Base-by-base conservation (phyloP, 2,888 invertebrate species). In the Tanypteryx hageni region DNA sequence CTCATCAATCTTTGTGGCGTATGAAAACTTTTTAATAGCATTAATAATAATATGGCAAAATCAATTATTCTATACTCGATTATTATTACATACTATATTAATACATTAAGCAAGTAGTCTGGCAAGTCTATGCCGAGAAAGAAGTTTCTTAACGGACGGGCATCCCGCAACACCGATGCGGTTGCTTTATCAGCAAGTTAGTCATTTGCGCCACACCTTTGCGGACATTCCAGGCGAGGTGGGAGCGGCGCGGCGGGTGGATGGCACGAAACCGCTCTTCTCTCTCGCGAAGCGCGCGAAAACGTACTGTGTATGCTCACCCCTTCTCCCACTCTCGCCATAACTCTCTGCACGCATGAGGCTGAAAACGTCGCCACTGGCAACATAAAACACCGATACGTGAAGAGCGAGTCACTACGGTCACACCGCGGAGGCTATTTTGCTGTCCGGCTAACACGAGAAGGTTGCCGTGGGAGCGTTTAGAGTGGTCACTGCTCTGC, bases 181-280 rank as follows among this genome's bases (percentile, higher is more conserved):
- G 76, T 27, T 22, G 76, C 76, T 22, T 76, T 76, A 76, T 76
- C 76, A 76, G 22, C 76, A 27, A 76, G 76, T 76, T 76, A 76
- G 76, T 76, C 76, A 76, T 76, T 76, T 76, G 27, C 64, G 44
- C 89, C 89, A 61, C 86, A 89, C 89, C 89, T 89, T 64, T 59
- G 44, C 44, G 61, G 89, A 89, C 89, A 89, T 89, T 89, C 89
- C 89, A 89, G 44, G 64, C 59, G 44, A 64, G 64, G 83, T 57
- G n/a, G 89, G 64, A 9, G 27, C 89, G n/a, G n/a, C 44, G 57
- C 59, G 59, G 59, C 59, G 59, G 59, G 86, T 2, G 64, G 89
- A 64, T 16, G 68, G 68, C 13, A 64, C 27, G 89, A 89, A n/a
- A n/a, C 18, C n/a, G 11, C 31, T 44, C 14, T 16, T 11, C 64